Conservation (phyloP, 2,888 invertebrate species). For the Chrysomela aeneicollis region DNA sequence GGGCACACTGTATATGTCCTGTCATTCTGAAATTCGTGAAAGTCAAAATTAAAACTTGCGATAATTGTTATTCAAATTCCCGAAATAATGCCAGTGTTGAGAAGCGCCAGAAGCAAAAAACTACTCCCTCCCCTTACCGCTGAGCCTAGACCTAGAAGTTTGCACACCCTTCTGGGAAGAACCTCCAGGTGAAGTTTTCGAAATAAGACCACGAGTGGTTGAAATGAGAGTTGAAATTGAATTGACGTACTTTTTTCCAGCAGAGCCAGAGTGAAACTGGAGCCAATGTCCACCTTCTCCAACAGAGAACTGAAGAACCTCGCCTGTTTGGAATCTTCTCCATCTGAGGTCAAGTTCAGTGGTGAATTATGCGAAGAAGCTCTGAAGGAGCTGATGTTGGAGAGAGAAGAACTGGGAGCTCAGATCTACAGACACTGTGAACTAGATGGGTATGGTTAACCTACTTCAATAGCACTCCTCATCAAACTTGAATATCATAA, state of each 20-base stretch:
- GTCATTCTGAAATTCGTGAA: neutral
- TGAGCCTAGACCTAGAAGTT: constrained; percentile 13
- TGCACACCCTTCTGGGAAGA: constrained; percentile 18
- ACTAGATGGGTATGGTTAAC: constrained; percentile 17
- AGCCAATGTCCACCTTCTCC: constrained; percentile 23
- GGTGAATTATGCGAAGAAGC: constrained; percentile 30
- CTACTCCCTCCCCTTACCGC: constrained; percentile 20
- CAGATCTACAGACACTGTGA: constrained; percentile 25
- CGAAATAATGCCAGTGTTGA: constrained; percentile 29
- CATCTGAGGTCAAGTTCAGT: constrained; percentile 32
- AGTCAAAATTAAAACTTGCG: constrained; percentile 5
- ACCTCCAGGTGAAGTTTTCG: constrained; percentile 5
- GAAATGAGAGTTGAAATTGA: too few relatives aligned
- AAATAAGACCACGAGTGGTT: too few relatives aligned
- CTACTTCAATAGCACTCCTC: too few relatives aligned
- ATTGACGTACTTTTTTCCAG: too few relatives aligned
- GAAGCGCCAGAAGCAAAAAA: constrained; percentile 29
- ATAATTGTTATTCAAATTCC: neutral
- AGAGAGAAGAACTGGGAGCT: constrained; percentile 21
- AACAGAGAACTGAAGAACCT: constrained; percentile 25
- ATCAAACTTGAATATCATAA: too few relatives aligned
- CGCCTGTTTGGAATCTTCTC: constrained; percentile 21
- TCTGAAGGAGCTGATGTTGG: constrained; percentile 30
- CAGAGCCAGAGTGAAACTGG: constrained; percentile 20
- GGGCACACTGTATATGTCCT: neutral